phyloP scores from a whole-genome alignment of 2,113 vertebrate species.

The Oryzias woworae region DNA sequence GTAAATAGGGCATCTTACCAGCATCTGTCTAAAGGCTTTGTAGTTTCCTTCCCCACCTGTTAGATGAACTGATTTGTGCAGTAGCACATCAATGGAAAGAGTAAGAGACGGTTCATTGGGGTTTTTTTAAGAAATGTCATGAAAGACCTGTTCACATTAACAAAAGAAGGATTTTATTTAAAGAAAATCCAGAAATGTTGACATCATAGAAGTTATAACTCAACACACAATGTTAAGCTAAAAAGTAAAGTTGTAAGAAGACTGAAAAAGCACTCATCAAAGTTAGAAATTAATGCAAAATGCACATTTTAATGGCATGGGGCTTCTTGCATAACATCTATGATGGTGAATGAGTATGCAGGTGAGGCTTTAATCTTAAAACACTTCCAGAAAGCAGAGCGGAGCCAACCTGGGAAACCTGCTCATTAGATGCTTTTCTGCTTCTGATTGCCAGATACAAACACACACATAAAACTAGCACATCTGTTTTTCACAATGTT shows the following conservation, averaged over 20 bases:
- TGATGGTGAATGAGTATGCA: background rate
- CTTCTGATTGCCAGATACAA: background rate
- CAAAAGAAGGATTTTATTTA: background rate
- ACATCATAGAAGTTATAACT: too few relatives aligned
- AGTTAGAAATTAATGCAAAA: background rate
- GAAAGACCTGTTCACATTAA: too few relatives aligned
- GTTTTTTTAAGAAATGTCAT: too few relatives aligned
- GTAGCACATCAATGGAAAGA: too few relatives aligned
- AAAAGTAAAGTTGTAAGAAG: background rate
- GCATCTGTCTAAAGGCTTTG: too few relatives aligned
- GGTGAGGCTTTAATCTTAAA: background rate
- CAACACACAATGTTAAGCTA: background rate
- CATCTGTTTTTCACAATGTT: too few relatives aligned
- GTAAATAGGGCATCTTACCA: too few relatives aligned
- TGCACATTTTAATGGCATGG: background rate
- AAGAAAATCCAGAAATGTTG: background rate
- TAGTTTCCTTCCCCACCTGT: too few relatives aligned
- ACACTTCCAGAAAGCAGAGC: background rate
- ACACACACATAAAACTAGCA: background rate
- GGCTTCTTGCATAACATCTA: background rate
- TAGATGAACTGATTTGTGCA: too few relatives aligned
- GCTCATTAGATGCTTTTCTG: background rate
- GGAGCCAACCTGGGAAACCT: background rate
- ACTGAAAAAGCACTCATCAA: background rate
- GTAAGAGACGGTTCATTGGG: too few relatives aligned